These are phyloP conservation scores for Drosophila funebris DNA, from an alignment of 1,140 invertebrate genomes.

Conservation along the genomic window DNA sequence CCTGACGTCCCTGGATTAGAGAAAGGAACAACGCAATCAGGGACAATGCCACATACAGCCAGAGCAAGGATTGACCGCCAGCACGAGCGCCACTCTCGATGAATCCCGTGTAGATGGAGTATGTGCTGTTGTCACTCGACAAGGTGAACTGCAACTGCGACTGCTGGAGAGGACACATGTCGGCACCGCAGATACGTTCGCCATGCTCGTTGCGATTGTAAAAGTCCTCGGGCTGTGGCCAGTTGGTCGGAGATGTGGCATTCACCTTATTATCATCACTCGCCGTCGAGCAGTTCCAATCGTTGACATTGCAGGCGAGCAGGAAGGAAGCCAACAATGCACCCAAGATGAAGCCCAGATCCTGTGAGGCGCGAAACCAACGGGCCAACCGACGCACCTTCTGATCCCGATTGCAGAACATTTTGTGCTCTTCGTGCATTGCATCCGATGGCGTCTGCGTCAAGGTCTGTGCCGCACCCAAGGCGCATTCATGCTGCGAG, in stretches of 20 bases:
- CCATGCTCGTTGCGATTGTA: constrained; percentile 84
- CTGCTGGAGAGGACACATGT: constrained; percentile 84
- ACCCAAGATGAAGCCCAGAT: constrained; percentile 85
- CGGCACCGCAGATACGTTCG: constrained; percentile 85
- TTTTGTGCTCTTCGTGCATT: constrained; percentile 78
- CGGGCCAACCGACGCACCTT: constrained; percentile 77
- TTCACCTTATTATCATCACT: constrained; percentile 23
- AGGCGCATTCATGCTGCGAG: constrained; percentile 78
- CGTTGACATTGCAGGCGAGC: constrained; percentile 83
- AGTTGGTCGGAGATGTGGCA: constrained; percentile 19
- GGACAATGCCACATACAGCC: constrained; percentile 85
- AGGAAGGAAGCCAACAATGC: constrained; percentile 84
- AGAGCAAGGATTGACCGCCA: constrained; percentile 85
- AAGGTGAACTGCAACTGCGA: constrained; percentile 4
- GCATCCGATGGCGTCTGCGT: constrained; percentile 82
- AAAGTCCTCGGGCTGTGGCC: constrained; percentile 76
- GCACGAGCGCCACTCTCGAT: constrained; percentile 55
- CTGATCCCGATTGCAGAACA: constrained; percentile 83
- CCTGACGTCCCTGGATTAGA: constrained; percentile 77
- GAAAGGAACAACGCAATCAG: constrained; percentile 85
- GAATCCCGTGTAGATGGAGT: constrained; percentile 64
- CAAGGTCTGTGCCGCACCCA: constrained; percentile 81
- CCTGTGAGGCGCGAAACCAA: constrained; percentile 85
- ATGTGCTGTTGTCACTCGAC: not conserved
- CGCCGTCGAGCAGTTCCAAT: constrained; percentile 63